A percentile compares a stretch with the other conserved stretches of the same genome.
Evolutionary conservation across 2,797 vertebrate species (phyloP).

Genomic region (Argyrosomus regius): DNA sequence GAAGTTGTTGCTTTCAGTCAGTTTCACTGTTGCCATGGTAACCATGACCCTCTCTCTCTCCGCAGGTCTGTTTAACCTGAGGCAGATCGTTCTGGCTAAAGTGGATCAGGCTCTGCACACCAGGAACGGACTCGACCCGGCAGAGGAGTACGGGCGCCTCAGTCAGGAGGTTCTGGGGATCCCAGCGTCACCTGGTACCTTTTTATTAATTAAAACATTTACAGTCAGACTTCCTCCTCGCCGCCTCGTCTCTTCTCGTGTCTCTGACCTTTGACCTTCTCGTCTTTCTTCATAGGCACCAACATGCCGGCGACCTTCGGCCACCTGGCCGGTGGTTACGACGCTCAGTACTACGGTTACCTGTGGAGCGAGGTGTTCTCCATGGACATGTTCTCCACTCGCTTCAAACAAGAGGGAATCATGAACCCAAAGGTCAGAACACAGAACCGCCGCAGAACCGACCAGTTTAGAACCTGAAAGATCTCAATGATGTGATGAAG

Average conservation of each 20-base stretch:
- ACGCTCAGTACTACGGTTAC: slow-evolving; percentile 98
- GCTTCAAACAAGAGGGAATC: slow-evolving; percentile 95
- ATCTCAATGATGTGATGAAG: too few relatives aligned
- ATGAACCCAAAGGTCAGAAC: slow-evolving; percentile 91
- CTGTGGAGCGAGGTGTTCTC: slow-evolving; percentile 98
- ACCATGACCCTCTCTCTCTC: neutral
- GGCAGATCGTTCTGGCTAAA: slow-evolving; percentile 96
- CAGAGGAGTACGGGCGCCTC: slow-evolving; percentile 90
- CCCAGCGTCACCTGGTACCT: slow-evolving; percentile 89
- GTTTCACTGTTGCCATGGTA: neutral
- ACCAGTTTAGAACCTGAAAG: too few relatives aligned
- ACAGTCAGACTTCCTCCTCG: too few relatives aligned
- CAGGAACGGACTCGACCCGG: slow-evolving; percentile 86
- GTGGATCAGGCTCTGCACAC: slow-evolving; percentile 96
- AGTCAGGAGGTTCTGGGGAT: slow-evolving; percentile 92
- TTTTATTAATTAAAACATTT: too few relatives aligned
- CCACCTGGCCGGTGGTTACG: slow-evolving; percentile 96
- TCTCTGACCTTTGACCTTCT: too few relatives aligned
- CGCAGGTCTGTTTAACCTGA: slow-evolving; percentile 94
- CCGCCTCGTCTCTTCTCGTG: too few relatives aligned
- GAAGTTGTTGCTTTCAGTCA: neutral
- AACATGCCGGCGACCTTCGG: slow-evolving; percentile 98
- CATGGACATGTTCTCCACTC: slow-evolving; percentile 97
- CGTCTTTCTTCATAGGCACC: slow-evolving; percentile 83
- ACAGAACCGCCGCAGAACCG: too few relatives aligned